Evolutionary conservation across 2,888 invertebrate species (phyloP), one percentile per base, ranked within the genome.

Genomic region (Altica lythri): DNA sequence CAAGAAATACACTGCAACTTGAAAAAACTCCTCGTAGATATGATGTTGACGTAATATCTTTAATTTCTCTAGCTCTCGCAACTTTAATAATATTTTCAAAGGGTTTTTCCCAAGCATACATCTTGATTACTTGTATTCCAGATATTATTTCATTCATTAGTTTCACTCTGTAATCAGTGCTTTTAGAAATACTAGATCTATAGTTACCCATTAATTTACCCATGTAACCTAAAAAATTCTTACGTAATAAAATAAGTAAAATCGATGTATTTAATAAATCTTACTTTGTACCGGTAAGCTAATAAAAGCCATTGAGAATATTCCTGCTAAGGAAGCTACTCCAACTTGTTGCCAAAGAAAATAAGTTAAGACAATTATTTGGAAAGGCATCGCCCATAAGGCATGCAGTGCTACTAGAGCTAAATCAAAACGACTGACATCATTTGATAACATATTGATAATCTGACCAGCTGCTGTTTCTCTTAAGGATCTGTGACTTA

Each of bases 381-480:
- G 86, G 12, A 90, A 78, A 0, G 92, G 92, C 75, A 88, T 86
- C 48, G 91, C 83, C 89, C 91, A 90, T 27, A 91, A 69, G 69
- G 86, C 90, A 74, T 91, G 89, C 9, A 91, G 73, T 66, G 84
- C 83, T 29, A 85, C 63, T 13, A 85, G 80, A 12, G 86, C 82
- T 73, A 85, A 74, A 69, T 92, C 92, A 71, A 92, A 90, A 55
- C 90, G 81, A 64, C 84, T 85, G 1, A 92, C 90, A 70, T 93
- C 93, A 68, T 92, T 92, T 0, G 92, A 89, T 75, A 93, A 79
- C 46, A 92, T 74, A 72, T 92, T 92, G 38, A 92, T 85, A 60
- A 93, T 85, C 74, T 91, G 88, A 0, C 92, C 92, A 64, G 88
- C 73, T 75, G 93, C 88, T 0, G 93, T 92, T 68, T 91, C 84